These are phyloP conservation scores for Stichodactyla mertensii DNA, from an alignment of 64 coral and sea anemone genomes.

Conservation along the genomic window DNA sequence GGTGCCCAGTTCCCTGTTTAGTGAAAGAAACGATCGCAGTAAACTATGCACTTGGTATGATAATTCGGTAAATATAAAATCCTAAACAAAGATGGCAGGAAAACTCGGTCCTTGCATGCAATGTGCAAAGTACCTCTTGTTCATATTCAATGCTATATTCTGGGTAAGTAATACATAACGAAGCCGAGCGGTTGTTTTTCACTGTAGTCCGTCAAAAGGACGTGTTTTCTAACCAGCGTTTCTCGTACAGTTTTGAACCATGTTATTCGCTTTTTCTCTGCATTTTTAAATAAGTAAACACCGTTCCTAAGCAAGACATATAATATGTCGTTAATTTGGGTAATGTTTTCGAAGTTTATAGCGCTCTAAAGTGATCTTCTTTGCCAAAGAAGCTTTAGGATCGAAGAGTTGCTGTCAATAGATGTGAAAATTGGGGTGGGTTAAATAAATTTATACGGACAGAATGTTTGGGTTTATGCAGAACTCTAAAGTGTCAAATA, in stretches of 20 bases:
- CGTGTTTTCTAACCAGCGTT: background rate
- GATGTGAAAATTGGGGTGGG: background rate
- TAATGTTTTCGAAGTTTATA: background rate
- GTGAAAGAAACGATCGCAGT: background rate
- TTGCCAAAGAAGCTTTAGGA: background rate
- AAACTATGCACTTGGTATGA: background rate
- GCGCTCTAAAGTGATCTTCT: background rate
- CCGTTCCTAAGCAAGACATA: background rate
- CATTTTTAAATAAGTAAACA: background rate
- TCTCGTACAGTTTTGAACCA: background rate
- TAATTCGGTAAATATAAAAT: background rate
- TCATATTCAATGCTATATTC: constrained; percentile 40
- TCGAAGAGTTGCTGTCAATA: background rate
- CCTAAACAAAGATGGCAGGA: constrained; percentile 33
- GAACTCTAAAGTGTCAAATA: background rate
- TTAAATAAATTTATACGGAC: background rate
- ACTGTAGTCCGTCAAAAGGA: background rate
- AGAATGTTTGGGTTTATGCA: background rate
- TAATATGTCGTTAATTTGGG: background rate
- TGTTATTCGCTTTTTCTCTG: background rate
- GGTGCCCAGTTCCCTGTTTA: background rate
- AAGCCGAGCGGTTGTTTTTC: background rate
- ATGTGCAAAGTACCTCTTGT: constrained; percentile 39
- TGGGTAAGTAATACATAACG: constrained; percentile 42
- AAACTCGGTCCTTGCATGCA: constrained; percentile 64